phyloP scores from a whole-genome alignment of 2,888 invertebrate genomes.

The Molanna angustata region DNA sequence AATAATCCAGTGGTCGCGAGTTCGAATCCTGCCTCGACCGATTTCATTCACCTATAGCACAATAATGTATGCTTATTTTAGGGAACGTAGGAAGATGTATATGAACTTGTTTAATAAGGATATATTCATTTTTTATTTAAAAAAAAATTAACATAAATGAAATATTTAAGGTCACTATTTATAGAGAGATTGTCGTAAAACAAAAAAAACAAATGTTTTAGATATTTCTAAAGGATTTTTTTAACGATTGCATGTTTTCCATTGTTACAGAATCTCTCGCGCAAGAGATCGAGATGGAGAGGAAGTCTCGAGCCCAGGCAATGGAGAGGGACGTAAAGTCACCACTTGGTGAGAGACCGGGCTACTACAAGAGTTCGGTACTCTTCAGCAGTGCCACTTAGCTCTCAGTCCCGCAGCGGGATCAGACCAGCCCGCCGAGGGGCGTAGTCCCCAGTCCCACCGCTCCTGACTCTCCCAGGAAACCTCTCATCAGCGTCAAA shows the following conservation, averaged over 20 bases:
- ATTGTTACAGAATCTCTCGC: slow-evolving; percentile 72
- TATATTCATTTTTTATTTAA: no score
- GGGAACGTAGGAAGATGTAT: no score
- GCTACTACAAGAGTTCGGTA: slow-evolving; percentile 88
- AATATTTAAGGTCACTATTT: no score
- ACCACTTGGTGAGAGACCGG: slow-evolving; percentile 75
- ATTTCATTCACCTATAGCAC: no score
- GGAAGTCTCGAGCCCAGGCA: slow-evolving; percentile 76
- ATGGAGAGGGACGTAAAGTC: slow-evolving; percentile 83
- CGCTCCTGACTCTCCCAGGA: slow-evolving; percentile 45
- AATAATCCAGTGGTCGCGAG: no score
- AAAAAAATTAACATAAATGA: no score
- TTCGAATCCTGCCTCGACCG: no score
- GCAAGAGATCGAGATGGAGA: slow-evolving; percentile 84
- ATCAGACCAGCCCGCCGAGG: slow-evolving; percentile 28
- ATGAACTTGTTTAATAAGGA: no score
- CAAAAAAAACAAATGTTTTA: no score
- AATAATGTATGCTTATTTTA: no score
- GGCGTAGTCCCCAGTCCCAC: slow-evolving; percentile 39
- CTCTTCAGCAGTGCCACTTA: slow-evolving; percentile 85
- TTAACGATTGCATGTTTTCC: slow-evolving; percentile 18
- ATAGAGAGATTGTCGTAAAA: no score
- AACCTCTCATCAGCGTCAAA: slow-evolving; percentile 56
- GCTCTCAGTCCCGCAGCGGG: slow-evolving; percentile 38
- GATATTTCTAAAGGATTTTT: no score